Conservation (phyloP, 2,113 vertebrate species). For the Crotalus tigris region DNA sequence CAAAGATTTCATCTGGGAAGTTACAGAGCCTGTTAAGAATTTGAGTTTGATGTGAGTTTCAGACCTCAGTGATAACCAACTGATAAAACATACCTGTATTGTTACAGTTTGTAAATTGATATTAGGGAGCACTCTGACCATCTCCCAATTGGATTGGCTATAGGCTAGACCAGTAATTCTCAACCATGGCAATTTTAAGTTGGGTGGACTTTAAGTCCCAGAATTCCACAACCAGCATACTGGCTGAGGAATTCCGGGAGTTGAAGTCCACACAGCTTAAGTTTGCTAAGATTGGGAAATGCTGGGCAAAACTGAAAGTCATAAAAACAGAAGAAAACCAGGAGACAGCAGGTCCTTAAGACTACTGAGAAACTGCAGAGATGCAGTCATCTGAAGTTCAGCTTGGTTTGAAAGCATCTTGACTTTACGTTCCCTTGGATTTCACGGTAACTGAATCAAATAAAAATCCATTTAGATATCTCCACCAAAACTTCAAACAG, state of each 20-base stretch:
- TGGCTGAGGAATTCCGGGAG: background rate
- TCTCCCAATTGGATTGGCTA: background rate
- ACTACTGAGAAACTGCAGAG: background rate
- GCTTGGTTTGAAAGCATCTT: background rate
- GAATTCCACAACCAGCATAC: background rate
- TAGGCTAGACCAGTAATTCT: background rate
- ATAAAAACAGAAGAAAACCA: background rate
- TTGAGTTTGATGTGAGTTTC: background rate
- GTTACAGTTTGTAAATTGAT: background rate
- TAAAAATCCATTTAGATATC: background rate
- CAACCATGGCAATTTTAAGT: background rate
- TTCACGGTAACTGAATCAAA: background rate
- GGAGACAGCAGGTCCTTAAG: background rate
- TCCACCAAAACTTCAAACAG: constrained; percentile 34
- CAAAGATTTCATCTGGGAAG: background rate
- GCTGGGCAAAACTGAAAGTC: background rate
- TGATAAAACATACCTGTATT: background rate
- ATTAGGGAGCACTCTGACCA: background rate
- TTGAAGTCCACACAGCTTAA: background rate
- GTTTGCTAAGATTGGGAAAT: background rate
- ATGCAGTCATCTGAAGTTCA: background rate
- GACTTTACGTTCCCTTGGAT: background rate
- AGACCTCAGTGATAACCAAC: background rate
- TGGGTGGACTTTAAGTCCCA: background rate
- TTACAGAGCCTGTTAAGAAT: background rate